Evolutionary conservation across 2,113 vertebrate genomes (phyloP), one percentile per base, ranked within the genome.

Genomic region (Patagioenas fasciata): DNA sequence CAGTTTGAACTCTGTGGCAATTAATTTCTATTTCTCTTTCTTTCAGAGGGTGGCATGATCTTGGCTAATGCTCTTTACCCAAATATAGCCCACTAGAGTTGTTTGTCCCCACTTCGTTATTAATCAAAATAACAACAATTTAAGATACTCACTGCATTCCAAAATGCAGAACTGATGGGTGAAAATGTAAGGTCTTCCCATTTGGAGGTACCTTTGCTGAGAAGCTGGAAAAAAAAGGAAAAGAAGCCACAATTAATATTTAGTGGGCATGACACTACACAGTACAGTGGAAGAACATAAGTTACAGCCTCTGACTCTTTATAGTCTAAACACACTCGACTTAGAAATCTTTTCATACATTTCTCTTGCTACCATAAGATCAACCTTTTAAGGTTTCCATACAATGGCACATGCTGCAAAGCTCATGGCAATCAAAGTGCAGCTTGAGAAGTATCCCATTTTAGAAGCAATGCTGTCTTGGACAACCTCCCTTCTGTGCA

Each of bases 111-210:
- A 2, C 28, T 88, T 75, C 1, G 0, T 56, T 89, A 62, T 75
- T 72, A 66, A 66, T 32, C 36, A 73, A 85, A 86, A 38, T 40
- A 92, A 26, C 13, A 69, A 40, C 32, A 53, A 90, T 1, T 2
- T 57, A 91, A 94, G 64, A 97, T 97, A 99, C 99, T 99, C 97
- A 99, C 99, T 99, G 99, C 86, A 98, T 97, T 97, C 99, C 99
- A 97, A 99, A 99, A 98, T 99, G 98, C 97, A 99, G 94, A 88
- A 98, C 97, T 79, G 99, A 98, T 1, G 99, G 99, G 95, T 99
- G 98, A 96, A 99, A 99, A 98, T 98, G 98, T 97, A 99, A 97
- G 61, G 98, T 98, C 96, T 98, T 99, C 95, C 98, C 98, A 97
- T 96, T 98, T 91, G 96, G 98, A 38, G 95, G 98, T 34, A 98